Evolutionary conservation across 1,140 invertebrate species (phyloP), one percentile per base, ranked within the genome.

Genomic region (Drosophila ironensis): DNA sequence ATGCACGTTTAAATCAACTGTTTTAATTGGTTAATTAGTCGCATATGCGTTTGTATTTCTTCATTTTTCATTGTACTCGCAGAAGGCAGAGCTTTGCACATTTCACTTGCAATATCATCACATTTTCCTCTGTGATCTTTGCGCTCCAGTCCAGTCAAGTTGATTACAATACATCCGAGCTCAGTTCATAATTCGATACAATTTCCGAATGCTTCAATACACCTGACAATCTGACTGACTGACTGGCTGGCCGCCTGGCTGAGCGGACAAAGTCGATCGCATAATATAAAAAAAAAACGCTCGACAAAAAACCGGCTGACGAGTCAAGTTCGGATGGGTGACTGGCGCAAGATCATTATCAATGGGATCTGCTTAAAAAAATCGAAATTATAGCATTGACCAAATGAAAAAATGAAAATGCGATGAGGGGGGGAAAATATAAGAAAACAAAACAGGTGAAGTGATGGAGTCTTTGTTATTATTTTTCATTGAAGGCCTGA

Each of bases 161-260:
- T 44, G 50, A 69, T 67, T 56, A 48, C 51, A 67, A 33, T 68
- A 50, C 45, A 8, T 44, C 56, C n/a, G n/a, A n/a, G n/a, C n/a
- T n/a, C 40, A 22, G 22, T 20, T 16, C 48, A 69, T 70, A 70
- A 60, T 60, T 70, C 53, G 45, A 72, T 72, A 72, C 57, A 46
- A 72, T 72, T 72, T 72, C 56, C 38, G 69, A 72, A 72, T 72
- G 68, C 68, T 50, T 63, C 38, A 71, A 72, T 50, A 72, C 69
- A 72, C 69, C 68, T 72, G 67, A 56, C 50, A 33, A 38, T 19
- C 42, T 47, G 45, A 33, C 45, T 12, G 25, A 11, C 27, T 19
- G 41, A 25, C 38, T 11, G 53, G 37, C 37, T 9, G 20, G 9
- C 54, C n/a, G n/a, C n/a, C n/a, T n/a, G n/a, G n/a, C n/a, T n/a